Percentiles rank a stretch among this genome's conserved stretches.
phyloP scores from a whole-genome alignment of 2,113 vertebrate species.

The Mormyrus iriodes region DNA sequence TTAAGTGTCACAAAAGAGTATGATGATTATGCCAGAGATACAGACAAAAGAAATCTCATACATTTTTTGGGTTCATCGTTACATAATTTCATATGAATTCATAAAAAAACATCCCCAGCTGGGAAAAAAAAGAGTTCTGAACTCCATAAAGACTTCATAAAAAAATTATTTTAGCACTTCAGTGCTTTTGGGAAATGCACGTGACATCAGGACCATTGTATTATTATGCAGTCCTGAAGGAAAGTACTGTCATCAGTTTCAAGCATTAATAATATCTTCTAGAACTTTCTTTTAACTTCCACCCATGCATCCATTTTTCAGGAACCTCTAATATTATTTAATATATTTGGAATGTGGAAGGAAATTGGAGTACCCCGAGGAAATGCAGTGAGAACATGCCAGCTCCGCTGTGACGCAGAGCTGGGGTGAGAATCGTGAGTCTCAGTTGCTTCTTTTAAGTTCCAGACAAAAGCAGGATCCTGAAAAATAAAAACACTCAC shows the following conservation, averaged over 20 bases:
- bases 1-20: neutral
- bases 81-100: neutral
- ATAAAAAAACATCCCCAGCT: neutral
- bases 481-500: neutral
- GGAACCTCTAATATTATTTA: neutral
- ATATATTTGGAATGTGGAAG: neutral
- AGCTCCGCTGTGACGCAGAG: neutral
- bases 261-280: neutral
- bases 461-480: neutral
- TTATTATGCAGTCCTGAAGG: neutral
- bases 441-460: neutral
- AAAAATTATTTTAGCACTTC: neutral
- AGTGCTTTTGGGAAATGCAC: neutral
- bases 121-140: neutral
- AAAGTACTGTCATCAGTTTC: neutral
- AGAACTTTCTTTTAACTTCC: neutral
- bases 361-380: neutral
- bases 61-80: neutral
- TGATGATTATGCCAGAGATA: neutral
- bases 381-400: neutral
- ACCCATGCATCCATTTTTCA: neutral
- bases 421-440: neutral
- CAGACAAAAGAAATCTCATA: neutral
- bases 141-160: neutral
- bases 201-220: neutral